Percentiles rank a stretch among this genome's conserved stretches.
phyloP scores from a whole-genome alignment of 2,888 invertebrate species.

The Scaptomyza flava region DNA sequence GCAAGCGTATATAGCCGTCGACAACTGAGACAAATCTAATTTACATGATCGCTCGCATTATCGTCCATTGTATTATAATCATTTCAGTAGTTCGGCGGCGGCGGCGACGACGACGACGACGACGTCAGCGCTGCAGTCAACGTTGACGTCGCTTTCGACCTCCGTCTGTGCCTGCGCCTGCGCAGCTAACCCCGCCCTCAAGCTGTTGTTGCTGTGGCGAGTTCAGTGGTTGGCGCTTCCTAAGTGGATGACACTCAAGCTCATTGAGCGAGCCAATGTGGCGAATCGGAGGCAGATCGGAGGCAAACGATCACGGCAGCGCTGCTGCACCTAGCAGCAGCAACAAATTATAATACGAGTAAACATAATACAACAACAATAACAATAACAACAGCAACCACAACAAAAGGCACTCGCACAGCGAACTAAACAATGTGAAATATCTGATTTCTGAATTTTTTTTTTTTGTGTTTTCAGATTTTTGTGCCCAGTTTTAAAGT shows the following conservation, averaged over 20 bases:
- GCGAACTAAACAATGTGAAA: conserved; percentile 74
- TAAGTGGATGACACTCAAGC: conserved; percentile 79
- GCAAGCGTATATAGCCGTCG: conserved; percentile 20
- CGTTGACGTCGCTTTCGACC: conserved; percentile 31
- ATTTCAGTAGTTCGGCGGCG: conserved; percentile 40
- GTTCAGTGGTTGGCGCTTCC: conserved; percentile 78
- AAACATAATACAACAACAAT: conserved; percentile 75
- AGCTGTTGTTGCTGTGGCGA: conserved; percentile 58
- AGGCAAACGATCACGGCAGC: conserved; percentile 38
- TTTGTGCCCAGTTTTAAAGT: conserved; percentile 74
- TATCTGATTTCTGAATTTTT: conserved; percentile 55
- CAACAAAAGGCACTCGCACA: conserved; percentile 43
- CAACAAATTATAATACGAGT: conserved; percentile 66
- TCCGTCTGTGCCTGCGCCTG: conserved; percentile 47
- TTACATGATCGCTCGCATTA: conserved; percentile 81
- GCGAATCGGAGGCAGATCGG: conserved; percentile 23
- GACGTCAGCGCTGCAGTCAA: conserved; percentile 13
- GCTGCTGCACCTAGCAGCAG: conserved; percentile 63
- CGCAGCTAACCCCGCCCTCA: conserved; percentile 41
- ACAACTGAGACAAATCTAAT: conserved; percentile 80
- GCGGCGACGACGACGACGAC: conserved; percentile 15
- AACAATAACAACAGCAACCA: conserved; percentile 35
- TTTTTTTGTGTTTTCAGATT: conserved; percentile 63
- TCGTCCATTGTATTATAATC: conserved; percentile 80
- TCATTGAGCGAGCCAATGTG: conserved; percentile 65